Base-by-base conservation (phyloP, 2,797 vertebrate species). In the Acipenser oxyrinchus region DNA sequence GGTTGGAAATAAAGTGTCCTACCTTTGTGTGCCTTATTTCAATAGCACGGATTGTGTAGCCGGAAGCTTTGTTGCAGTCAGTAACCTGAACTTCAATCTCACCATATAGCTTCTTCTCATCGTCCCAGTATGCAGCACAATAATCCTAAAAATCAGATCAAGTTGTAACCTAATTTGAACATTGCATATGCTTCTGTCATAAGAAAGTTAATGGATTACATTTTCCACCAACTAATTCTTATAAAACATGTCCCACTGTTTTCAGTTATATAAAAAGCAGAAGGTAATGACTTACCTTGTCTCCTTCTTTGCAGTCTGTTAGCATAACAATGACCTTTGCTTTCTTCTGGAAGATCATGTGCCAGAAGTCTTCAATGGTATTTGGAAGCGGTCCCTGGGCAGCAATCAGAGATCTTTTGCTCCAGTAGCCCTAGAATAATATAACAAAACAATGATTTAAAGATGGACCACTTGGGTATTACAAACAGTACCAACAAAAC, bases 11-110 rank as follows among this genome's bases (percentile, higher is more conserved):
- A 37, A 51, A 51, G 9, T 15, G 10, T 4, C 2, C 60, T 78
- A 98, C 96, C 94, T 95, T 98, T 52, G 84, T 73, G 18, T 94
- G 87, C 63, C 85, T 88, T 79, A 98, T 74, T 70, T 91, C 81
- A 82, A 98, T 90, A 13, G 69, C 77, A 50, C 92, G 94, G 49
- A 75, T 77, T 66, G 83, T 89, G 49, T 91, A 92, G 6, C 63
- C 73, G 1, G 89, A 64, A 9, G 70, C 80, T n/a, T 0, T 67
- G 52, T 75, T 88, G 58, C 80, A 85, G 68, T 84, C 89, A 58
- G 74, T 80, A 64, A 93, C 75, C 6, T 89, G 84, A 18, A 98
- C 90, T 67, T 92, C 91, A 13, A 94, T 64, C 0, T 90, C 86
- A 13, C 86, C 92, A n/a, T 88, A 89, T 0, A 11, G 78, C 70